Percentiles rank a stretch among this genome's conserved stretches.
These are phyloP conservation scores for Martes martes DNA, from an alignment of 2,113 vertebrate species.

Conservation along the genomic window DNA sequence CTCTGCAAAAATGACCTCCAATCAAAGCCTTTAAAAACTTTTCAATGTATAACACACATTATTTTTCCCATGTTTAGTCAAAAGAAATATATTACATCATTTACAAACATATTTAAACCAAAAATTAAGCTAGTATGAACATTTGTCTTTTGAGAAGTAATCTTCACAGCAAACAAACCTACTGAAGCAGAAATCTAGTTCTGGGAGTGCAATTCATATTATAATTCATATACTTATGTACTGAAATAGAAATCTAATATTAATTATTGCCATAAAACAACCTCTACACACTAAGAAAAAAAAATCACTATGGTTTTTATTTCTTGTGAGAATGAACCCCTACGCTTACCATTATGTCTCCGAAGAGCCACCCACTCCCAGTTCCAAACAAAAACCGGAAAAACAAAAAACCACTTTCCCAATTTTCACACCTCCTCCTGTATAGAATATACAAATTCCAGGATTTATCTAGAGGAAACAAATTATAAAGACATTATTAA, in stretches of 20 bases:
- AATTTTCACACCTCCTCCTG: slow-evolving; percentile 54
- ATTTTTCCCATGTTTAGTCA: slow-evolving; percentile 77
- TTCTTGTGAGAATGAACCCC: slow-evolving; percentile 69
- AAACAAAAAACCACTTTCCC: background rate
- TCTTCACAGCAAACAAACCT: slow-evolving; percentile 80
- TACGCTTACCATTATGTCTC: slow-evolving; percentile 73
- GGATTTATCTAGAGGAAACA: slow-evolving; percentile 70
- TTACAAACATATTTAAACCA: slow-evolving; percentile 72
- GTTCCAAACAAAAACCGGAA: slow-evolving; percentile 54
- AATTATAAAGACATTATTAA: slow-evolving; percentile 59
- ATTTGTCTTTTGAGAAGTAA: slow-evolving; percentile 77
- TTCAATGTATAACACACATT: slow-evolving; percentile 75
- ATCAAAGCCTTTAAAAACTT: slow-evolving; percentile 77
- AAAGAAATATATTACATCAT: slow-evolving; percentile 81
- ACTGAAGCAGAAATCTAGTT: slow-evolving; percentile 71
- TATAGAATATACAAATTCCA: slow-evolving; percentile 62
- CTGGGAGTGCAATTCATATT: slow-evolving; percentile 72
- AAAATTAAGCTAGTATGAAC: slow-evolving; percentile 73
- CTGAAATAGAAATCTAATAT: slow-evolving; percentile 74
- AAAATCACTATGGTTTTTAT: slow-evolving; percentile 56
- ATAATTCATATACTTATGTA: slow-evolving; percentile 67
- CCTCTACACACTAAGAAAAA: slow-evolving; percentile 55
- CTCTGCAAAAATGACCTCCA: slow-evolving; percentile 78
- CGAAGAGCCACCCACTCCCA: slow-evolving; percentile 64
- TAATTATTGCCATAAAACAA: slow-evolving; percentile 73